Percentiles rank a stretch among this genome's conserved stretches.
Conservation (phyloP, 1,140 invertebrate genomes). For the Oreohelix idahoensis region DNA sequence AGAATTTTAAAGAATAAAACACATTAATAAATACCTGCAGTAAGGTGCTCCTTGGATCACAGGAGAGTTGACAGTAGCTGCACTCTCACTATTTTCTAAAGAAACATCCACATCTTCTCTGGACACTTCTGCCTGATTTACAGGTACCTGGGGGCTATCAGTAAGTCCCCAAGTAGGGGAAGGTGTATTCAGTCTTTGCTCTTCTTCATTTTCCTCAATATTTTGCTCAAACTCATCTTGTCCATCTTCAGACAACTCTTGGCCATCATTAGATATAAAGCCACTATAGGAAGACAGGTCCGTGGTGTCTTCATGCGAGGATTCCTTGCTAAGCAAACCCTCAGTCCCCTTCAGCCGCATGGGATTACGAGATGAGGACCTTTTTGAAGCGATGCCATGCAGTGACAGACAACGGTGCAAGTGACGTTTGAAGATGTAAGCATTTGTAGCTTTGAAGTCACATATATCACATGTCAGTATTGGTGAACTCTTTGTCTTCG, state of each 20-base stretch:
- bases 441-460: constrained; percentile 34
- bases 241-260: not conserved
- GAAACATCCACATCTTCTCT: not conserved
- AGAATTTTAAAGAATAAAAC: not conserved
- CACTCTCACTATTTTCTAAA: not conserved
- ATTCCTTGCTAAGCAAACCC: constrained; percentile 20
- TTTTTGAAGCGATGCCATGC: constrained; percentile 35
- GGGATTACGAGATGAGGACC: constrained; percentile 20
- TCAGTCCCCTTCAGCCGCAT: constrained; percentile 30
- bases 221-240: constrained; percentile 7
- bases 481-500: constrained; percentile 10
- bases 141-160: not conserved
- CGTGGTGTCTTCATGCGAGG: not conserved
- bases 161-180: not conserved
- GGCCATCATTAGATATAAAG: not conserved
- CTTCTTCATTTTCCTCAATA: constrained; percentile 7
- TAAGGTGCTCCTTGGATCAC: constrained; percentile 3
- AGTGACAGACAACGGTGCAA: constrained; percentile 24
- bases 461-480: constrained; percentile 34
- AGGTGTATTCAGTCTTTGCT: not conserved
- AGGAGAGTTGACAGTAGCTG: not conserved
- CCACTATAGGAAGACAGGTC: not conserved
- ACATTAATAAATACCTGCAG: not conserved
- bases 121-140: not conserved
- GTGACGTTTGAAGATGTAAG: constrained; percentile 36